Percentiles rank a stretch among this genome's conserved stretches.
Conservation (phyloP, 2,113 vertebrate genomes). For the Platysteira castanea region DNA sequence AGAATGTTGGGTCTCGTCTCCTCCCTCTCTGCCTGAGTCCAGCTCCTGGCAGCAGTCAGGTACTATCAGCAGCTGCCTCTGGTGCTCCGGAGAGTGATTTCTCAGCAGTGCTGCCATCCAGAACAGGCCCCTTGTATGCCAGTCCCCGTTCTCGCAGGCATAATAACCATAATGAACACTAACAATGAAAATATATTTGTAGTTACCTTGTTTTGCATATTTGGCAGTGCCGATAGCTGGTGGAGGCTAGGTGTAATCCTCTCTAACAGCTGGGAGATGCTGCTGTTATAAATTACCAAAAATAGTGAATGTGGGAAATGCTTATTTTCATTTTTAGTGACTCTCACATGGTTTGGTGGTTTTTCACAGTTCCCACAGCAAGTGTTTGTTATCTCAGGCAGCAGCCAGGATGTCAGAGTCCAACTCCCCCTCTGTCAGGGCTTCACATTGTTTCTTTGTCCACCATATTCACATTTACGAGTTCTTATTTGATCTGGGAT, state of each 20-base stretch:
- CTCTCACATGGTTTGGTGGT: neutral
- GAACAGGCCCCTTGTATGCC: neutral
- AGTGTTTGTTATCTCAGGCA: neutral
- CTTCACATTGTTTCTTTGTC: neutral
- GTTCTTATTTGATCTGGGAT: neutral
- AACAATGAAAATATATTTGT: constrained; percentile 38
- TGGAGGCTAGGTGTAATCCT: neutral
- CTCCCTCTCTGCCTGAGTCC: neutral
- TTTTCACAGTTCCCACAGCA: neutral
- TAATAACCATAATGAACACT: constrained; percentile 32
- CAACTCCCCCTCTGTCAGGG: neutral
- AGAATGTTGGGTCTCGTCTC: neutral
- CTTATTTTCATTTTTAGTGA: neutral
- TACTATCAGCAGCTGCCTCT: neutral
- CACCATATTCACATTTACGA: neutral
- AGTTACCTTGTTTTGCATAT: constrained; percentile 34
- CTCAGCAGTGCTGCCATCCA: neutral
- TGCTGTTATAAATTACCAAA: neutral
- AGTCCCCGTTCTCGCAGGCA: neutral
- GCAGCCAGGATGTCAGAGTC: neutral
- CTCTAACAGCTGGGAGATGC: neutral
- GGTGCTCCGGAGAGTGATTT: neutral
- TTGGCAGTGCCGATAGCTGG: neutral
- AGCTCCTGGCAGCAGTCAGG: neutral
- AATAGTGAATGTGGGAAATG: neutral